These are phyloP conservation scores for Procavia capensis DNA, from an alignment of 2,113 vertebrate species.

Conservation along the genomic window DNA sequence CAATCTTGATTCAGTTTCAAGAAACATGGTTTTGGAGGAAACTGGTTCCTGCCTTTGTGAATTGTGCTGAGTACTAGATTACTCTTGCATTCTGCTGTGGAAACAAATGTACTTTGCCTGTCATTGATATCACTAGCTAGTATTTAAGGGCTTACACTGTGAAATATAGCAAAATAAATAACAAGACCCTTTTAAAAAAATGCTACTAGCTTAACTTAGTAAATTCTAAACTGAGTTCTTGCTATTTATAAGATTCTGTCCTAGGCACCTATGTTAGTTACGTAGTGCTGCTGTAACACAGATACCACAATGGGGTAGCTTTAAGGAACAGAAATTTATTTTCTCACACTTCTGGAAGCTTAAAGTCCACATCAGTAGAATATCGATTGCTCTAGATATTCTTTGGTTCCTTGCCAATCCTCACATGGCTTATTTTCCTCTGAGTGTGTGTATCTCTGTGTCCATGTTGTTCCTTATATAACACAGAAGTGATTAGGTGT, in stretches of 20 bases:
- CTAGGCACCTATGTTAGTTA: background rate
- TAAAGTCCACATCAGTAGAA: no score
- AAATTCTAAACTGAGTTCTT: constrained; percentile 2
- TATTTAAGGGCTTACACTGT: constrained; percentile 27
- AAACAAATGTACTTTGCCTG: background rate
- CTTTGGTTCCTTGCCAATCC: no score
- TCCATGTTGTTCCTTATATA: no score
- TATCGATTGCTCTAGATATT: no score
- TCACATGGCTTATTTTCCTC: no score
- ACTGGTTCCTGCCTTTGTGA: constrained; percentile 37
- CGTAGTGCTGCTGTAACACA: no score
- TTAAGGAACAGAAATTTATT: no score
- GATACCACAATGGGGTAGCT: no score
- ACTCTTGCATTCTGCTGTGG: constrained; percentile 2
- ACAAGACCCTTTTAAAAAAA: background rate
- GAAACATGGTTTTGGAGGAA: constrained; percentile 13
- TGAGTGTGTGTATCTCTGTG: no score
- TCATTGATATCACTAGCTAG: background rate
- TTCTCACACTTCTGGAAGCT: no score
- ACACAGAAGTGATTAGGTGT: no score
- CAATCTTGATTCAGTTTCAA: constrained; percentile 7
- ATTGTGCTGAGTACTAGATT: background rate
- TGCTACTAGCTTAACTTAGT: background rate
- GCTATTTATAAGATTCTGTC: background rate
- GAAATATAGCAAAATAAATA: constrained; percentile 21